phyloP scores from a whole-genome alignment of 1,140 invertebrate species.

The Acromyrmex echinatior region DNA sequence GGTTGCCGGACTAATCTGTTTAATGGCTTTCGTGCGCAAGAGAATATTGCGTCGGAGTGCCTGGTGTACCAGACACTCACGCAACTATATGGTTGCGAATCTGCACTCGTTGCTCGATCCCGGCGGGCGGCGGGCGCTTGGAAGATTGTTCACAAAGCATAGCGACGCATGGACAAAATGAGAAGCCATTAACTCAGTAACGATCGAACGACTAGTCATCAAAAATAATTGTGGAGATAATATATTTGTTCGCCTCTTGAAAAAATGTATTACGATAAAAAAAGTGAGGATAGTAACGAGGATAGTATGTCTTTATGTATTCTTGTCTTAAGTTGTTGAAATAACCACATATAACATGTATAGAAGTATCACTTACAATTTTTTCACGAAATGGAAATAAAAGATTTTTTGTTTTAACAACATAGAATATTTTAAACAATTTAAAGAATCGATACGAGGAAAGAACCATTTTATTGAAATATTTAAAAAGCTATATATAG shows the following conservation, averaged over 20 bases:
- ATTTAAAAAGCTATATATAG: no score
- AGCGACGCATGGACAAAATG: not conserved
- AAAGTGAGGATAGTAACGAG: no score
- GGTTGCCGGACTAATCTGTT: constrained; percentile 79
- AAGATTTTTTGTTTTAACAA: not conserved
- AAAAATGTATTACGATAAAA: constrained; percentile 6
- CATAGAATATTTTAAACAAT: not conserved
- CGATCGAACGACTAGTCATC: constrained; percentile 32
- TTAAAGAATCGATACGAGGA: not conserved
- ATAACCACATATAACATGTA: not conserved
- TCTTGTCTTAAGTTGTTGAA: no score
- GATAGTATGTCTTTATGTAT: not conserved
- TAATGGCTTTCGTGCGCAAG: constrained; percentile 81
- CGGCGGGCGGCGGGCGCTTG: not conserved
- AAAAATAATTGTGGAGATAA: constrained; percentile 11
- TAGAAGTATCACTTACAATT: not conserved
- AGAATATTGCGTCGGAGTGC: constrained; percentile 71
- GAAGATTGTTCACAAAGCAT: constrained; percentile 4
- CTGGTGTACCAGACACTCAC: constrained; percentile 23
- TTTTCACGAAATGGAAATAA: not conserved
- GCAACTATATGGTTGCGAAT: constrained; percentile 30
- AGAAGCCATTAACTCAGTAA: constrained; percentile 22
- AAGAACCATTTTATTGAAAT: no score
- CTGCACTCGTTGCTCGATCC: not conserved
- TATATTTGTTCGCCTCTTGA: constrained; percentile 24